These are phyloP conservation scores for Mamestra brassicae DNA, from an alignment of 2,888 invertebrate species.

Conservation along the genomic window DNA sequence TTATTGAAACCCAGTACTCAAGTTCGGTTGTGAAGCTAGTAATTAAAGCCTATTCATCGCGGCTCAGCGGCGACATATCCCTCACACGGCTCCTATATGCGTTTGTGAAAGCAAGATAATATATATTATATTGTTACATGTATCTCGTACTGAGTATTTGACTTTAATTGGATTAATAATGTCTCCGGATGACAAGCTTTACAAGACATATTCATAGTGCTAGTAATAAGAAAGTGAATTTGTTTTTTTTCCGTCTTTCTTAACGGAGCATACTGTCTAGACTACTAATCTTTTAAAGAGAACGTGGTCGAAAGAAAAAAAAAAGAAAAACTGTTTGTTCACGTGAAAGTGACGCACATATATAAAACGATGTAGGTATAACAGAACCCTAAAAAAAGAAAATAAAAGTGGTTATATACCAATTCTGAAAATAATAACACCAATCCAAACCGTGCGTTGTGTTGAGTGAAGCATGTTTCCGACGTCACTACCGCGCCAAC, in stretches of 20 bases:
- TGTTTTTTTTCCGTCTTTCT: constrained; percentile 4
- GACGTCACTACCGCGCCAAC: no score
- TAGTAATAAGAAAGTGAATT: background rate
- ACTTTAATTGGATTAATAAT: constrained; percentile 50
- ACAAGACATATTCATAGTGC: background rate
- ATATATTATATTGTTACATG: constrained; percentile 26
- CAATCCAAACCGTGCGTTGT: no score
- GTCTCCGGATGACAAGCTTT: constrained; percentile 22
- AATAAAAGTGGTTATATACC: no score
- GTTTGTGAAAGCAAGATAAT: constrained; percentile 60
- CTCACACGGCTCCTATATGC: constrained; percentile 12
- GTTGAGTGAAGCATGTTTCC: no score
- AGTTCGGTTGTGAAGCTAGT: constrained; percentile 64
- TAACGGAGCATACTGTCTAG: background rate
- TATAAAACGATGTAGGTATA: background rate
- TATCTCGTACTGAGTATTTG: constrained; percentile 14
- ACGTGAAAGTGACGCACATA: no score
- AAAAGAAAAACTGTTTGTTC: no score
- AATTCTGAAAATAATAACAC: no score
- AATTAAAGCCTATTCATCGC: constrained; percentile 74
- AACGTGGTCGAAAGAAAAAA: background rate
- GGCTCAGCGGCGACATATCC: constrained; percentile 34
- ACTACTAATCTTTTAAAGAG: background rate
- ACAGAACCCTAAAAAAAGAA: no score
- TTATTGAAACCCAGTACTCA: constrained; percentile 53